Evolutionary conservation across 2,888 invertebrate genomes (phyloP).

Genomic region (Parascotia fuliginaria): DNA sequence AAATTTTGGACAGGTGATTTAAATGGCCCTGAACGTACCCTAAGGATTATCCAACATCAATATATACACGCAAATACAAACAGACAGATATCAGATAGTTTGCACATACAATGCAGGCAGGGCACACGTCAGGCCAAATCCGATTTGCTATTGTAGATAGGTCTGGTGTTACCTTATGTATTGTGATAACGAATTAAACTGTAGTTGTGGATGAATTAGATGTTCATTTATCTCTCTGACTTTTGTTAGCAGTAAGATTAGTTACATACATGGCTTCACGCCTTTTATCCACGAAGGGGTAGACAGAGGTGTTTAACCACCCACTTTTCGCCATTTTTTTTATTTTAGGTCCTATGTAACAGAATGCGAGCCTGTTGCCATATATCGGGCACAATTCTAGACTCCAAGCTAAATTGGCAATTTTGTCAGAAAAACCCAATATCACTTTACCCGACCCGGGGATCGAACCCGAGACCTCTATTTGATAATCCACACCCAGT

Average conservation of each 20-base stretch:
- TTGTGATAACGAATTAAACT: conserved; percentile 6
- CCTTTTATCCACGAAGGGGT: too few species aligned
- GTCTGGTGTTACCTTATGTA: conserved; percentile 4
- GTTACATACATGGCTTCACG: too few species aligned
- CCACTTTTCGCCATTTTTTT: too few species aligned
- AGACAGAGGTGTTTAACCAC: too few species aligned
- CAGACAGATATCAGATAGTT: conserved; percentile 19
- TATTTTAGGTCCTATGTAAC: too few species aligned
- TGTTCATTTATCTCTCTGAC: background rate
- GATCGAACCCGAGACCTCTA: too few species aligned
- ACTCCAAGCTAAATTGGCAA: too few species aligned
- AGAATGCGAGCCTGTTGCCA: too few species aligned
- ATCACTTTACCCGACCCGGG: too few species aligned
- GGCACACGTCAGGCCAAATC: conserved; percentile 16
- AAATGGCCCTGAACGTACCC: background rate
- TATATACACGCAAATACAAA: conserved; percentile 9
- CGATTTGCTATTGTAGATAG: conserved; percentile 20
- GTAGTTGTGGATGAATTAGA: conserved; percentile 8
- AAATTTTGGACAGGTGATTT: background rate
- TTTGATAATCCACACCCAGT: too few species aligned
- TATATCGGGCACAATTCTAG: too few species aligned
- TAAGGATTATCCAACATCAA: conserved; percentile 5
- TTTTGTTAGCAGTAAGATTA: background rate
- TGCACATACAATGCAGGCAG: conserved; percentile 13
- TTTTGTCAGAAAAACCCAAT: too few species aligned